Evolutionary conservation across 2,797 vertebrate genomes (phyloP).

Genomic region (Ataeniobius toweri): DNA sequence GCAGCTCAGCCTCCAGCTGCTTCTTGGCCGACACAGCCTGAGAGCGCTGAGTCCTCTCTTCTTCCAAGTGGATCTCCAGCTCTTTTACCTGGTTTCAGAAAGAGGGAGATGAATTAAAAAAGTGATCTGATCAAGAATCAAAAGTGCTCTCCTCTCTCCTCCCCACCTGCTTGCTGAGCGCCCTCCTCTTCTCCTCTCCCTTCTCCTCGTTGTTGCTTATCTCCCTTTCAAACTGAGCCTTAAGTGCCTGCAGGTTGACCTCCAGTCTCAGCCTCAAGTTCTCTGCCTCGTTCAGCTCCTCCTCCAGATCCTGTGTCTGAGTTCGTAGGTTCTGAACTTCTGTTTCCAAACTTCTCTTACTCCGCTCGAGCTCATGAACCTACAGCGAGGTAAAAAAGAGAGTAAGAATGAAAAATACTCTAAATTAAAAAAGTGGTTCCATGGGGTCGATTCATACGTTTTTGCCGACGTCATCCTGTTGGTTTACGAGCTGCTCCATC

Average conservation of each 20-base stretch:
- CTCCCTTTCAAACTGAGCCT: constrained; percentile 91
- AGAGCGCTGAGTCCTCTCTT: constrained; percentile 88
- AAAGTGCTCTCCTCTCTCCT: neutral
- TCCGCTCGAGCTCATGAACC: constrained; percentile 92
- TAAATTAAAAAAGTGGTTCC: neutral
- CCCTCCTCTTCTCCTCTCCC: constrained; percentile 89
- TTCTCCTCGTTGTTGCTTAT: constrained; percentile 87
- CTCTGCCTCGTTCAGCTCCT: constrained; percentile 88
- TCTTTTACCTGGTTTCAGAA: constrained; percentile 81
- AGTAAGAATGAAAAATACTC: constrained; percentile 14
- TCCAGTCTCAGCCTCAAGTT: constrained; percentile 90
- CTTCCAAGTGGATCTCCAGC: constrained; percentile 87
- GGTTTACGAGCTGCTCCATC: constrained; percentile 91
- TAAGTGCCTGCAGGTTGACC: constrained; percentile 91
- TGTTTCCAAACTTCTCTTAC: constrained; percentile 83
- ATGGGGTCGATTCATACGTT: constrained; percentile 75
- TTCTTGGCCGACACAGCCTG: constrained; percentile 84
- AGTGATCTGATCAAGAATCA: constrained; percentile 1
- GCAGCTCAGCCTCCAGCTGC: constrained; percentile 88
- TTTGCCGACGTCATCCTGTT: constrained; percentile 93
- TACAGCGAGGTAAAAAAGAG: constrained; percentile 46
- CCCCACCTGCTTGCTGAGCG: constrained; percentile 89
- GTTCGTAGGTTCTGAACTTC: constrained; percentile 84
- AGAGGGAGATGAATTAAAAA: neutral
- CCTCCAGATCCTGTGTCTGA: constrained; percentile 91